A percentile compares a stretch with the other conserved stretches of the same genome.
phyloP scores from a whole-genome alignment of 1,140 invertebrate genomes.

The Ganaspis sp. region DNA sequence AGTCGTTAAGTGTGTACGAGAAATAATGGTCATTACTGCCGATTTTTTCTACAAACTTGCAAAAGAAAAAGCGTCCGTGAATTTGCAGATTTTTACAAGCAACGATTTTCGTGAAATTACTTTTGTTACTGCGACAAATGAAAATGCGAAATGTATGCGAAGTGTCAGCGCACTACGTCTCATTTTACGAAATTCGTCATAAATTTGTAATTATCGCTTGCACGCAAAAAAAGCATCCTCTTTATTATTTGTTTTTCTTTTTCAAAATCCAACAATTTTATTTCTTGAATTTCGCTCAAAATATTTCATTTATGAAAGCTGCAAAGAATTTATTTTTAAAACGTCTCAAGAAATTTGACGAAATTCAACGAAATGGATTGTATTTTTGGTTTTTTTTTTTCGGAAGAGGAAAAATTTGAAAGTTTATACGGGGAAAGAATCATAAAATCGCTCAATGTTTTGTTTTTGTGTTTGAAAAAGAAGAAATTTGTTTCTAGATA shows the following conservation, averaged over 20 bases:
- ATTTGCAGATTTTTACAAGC: background rate
- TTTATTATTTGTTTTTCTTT: too few relatives aligned
- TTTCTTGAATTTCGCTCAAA: too few relatives aligned
- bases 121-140: background rate
- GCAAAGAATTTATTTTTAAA: too few relatives aligned
- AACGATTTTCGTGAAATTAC: background rate
- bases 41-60: background rate
- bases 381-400: too few relatives aligned
- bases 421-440: background rate
- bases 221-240: background rate
- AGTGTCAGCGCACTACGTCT: background rate
- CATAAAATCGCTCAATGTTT: background rate
- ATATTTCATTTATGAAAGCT: too few relatives aligned
- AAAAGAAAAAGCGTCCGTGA: background rate
- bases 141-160: background rate
- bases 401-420: too few relatives aligned
- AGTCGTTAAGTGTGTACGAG: conserved; percentile 32
- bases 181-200: too few relatives aligned
- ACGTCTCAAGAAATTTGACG: too few relatives aligned
- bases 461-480: background rate
- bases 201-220: too few relatives aligned
- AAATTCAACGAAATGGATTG: too few relatives aligned
- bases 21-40: conserved; percentile 15
- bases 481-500: background rate
- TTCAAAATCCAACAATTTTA: too few relatives aligned